Evolutionary conservation across 2,113 vertebrate genomes (phyloP).

Genomic region (Echinops telfairi): DNA sequence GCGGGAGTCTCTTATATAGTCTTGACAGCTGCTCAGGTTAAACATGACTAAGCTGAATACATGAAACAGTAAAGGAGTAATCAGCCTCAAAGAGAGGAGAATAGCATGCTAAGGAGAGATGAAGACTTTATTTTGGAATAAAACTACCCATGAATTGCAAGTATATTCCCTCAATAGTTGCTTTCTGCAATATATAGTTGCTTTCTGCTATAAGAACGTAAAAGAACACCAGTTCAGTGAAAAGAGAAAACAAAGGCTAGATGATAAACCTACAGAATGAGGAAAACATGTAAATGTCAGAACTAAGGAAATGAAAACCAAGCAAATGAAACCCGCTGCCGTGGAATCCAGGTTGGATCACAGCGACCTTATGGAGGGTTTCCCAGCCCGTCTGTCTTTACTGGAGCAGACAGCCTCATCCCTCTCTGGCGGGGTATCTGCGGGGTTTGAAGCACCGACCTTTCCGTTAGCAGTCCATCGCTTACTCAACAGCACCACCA

Average conservation of each 20-base stretch:
- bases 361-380: too few relatives aligned
- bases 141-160: background rate
- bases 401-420: too few relatives aligned
- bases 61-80: background rate
- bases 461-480: too few relatives aligned
- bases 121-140: background rate
- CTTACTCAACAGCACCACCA: too few relatives aligned
- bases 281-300: background rate
- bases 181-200: background rate
- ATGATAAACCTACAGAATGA: background rate
- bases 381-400: too few relatives aligned
- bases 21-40: slow-evolving; percentile 27
- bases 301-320: background rate
- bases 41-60: background rate
- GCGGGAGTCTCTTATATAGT: background rate
- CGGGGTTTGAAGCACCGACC: too few relatives aligned
- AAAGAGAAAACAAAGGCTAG: background rate
- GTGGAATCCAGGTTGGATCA: too few relatives aligned
- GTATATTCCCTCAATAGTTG: background rate
- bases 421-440: too few relatives aligned
- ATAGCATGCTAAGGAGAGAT: background rate
- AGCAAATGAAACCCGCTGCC: too few relatives aligned
- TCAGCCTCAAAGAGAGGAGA: background rate
- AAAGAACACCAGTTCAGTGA: background rate
- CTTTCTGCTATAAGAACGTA: background rate